Evolutionary conservation across 2,797 vertebrate genomes (phyloP), one percentile per base, ranked within the genome.

Genomic region (Gallinago stenura): DNA sequence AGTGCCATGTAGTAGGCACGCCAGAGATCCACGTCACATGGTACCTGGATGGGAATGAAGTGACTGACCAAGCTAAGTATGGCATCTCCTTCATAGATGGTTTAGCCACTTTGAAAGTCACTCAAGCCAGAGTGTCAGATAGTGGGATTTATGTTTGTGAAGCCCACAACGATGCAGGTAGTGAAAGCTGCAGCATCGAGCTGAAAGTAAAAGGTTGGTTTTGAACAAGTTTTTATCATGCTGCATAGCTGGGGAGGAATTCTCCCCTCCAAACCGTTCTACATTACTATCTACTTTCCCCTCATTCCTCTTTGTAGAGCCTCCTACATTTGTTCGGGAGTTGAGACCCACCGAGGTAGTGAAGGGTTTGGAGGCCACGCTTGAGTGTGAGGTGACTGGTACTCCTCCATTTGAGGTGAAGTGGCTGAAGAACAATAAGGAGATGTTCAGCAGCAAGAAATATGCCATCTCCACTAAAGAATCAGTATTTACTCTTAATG

Each of bases 191-290:
- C 98, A 99, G 98, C 96, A 89, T 99, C 97, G 99, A 99, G 83
- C 97, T 99, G 72, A 99, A 98, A 98, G 99, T 99, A 58, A 99
- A 99, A 99, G 99, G 99, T 99, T 96, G 51, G 99, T 99, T 92
- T 95, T 87, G 15, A 94, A 48, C 14, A 70, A 66, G 45, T 90
- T 95, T 8, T 61, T 33, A 26, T 79, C 41, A 84, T 78, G 61
- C 31, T 25, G 45, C 3, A 1, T 41, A 79, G 45, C 22, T 69
- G 70, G 54, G 43, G 3, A 77, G 71, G 77, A 61, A 64, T 66
- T 91, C 65, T 94, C 50, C 24, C 51, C 33, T 84, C 60, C 78
- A 77, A 88, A 77, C 60, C 16, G 10, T 68, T 84, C 79, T 86
- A 92, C 83, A 43, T 35, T 64, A 11, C 68, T 89, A 17, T 88